Evolutionary conservation across 37 sponge, comb jelly and placozoan genomes (phyloP).

Genomic region (Spongilla lacustris): DNA sequence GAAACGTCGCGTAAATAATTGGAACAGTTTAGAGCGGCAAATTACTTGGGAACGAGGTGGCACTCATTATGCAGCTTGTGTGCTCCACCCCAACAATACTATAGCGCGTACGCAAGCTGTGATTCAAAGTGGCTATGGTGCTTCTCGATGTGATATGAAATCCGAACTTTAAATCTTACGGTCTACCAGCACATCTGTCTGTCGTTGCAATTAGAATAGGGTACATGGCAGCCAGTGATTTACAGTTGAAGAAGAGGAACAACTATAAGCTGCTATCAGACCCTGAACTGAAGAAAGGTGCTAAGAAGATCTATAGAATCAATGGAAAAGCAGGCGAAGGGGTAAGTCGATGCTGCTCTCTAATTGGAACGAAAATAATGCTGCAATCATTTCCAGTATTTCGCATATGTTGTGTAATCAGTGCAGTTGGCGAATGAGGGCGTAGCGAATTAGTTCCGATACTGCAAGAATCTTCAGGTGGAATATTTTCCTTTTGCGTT

Average conservation of each 20-base stretch:
- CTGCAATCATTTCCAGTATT: background rate
- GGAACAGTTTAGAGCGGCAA: too few species aligned
- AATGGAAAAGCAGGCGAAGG: slow-evolving; percentile 68
- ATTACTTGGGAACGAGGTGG: background rate
- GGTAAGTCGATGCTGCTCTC: slow-evolving; percentile 69
- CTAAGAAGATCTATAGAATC: slow-evolving; percentile 78
- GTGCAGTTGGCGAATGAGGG: background rate
- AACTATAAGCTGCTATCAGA: slow-evolving; percentile 85
- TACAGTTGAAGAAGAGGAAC: slow-evolving; percentile 65
- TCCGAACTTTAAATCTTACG: background rate
- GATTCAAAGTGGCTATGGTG: background rate
- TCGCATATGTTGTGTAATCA: background rate
- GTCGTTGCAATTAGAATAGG: background rate
- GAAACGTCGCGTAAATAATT: too few species aligned
- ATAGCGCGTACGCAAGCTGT: background rate
- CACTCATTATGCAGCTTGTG: background rate
- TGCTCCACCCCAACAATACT: background rate
- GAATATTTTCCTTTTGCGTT: background rate
- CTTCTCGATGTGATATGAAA: background rate
- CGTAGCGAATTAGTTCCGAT: background rate
- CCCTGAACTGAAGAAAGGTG: slow-evolving; percentile 76
- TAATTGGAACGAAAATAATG: slow-evolving; percentile 30
- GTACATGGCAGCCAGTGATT: slow-evolving; percentile 37
- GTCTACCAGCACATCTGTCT: background rate
- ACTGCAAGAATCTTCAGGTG: background rate